Percentiles rank a stretch among this genome's conserved stretches.
These are phyloP conservation scores for Centropristis striata DNA, from an alignment of 2,113 vertebrate genomes.

Conservation along the genomic window DNA sequence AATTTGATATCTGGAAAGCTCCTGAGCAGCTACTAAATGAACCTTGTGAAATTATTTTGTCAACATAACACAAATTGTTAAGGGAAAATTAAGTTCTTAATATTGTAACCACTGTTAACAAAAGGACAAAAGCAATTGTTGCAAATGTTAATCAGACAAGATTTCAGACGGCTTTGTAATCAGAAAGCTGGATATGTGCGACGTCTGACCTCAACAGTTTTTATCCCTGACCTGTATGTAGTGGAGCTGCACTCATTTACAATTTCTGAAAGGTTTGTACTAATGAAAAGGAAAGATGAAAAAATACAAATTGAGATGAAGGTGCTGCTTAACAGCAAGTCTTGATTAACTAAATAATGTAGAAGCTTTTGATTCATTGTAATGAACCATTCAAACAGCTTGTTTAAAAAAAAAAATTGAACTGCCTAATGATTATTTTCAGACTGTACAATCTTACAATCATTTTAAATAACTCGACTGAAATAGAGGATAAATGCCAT, in stretches of 20 bases:
- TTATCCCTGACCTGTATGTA: conserved; percentile 50
- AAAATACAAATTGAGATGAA: conserved; percentile 52
- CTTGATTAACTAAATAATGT: conserved; percentile 69
- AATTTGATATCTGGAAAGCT: neutral
- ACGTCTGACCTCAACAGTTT: conserved; percentile 55
- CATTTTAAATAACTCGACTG: conserved; percentile 57
- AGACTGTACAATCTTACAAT: conserved; percentile 55
- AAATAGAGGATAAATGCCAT: conserved; percentile 62
- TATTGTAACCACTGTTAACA: neutral
- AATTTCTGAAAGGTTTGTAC: conserved; percentile 34
- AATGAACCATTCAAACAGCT: conserved; percentile 67
- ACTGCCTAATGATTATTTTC: conserved; percentile 68
- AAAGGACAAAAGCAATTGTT: neutral
- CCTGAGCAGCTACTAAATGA: neutral
- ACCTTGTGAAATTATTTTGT: neutral
- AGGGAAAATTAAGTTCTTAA: neutral
- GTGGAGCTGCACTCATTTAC: conserved; percentile 42
- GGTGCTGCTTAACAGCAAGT: conserved; percentile 44
- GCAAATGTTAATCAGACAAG: conserved; percentile 42
- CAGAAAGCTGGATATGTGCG: conserved; percentile 36
- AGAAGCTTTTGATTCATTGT: conserved; percentile 56
- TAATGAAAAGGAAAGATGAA: conserved; percentile 44
- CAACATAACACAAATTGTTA: too few relatives aligned
- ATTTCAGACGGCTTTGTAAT: conserved; percentile 44
- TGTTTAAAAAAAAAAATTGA: conserved; percentile 58